A percentile compares a stretch with the other conserved stretches of the same genome.
phyloP scores from a whole-genome alignment of 2,113 vertebrate species.

The Pygoscelis antarcticus region DNA sequence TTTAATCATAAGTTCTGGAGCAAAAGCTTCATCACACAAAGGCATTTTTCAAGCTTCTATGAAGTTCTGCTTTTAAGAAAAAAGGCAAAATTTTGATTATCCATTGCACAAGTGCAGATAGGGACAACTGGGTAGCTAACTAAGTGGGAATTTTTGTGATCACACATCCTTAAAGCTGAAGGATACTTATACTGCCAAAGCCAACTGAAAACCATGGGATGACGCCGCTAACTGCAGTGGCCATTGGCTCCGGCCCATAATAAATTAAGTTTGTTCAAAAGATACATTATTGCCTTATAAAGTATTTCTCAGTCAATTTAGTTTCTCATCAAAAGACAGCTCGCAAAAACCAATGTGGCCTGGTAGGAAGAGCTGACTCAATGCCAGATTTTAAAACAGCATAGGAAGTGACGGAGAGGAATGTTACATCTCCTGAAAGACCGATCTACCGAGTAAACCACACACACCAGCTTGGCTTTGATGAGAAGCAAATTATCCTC shows the following conservation, averaged over 20 bases:
- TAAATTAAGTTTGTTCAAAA: background rate
- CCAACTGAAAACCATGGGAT: background rate
- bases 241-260: background rate
- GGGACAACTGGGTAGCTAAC: background rate
- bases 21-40: background rate
- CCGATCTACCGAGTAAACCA: accelerated
- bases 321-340: background rate
- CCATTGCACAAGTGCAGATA: background rate
- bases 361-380: background rate
- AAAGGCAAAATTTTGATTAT: background rate
- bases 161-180: background rate
- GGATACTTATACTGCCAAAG: background rate
- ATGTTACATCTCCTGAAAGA: background rate
- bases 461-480: background rate
- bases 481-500: background rate
- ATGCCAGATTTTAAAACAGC: background rate
- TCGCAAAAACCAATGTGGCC: background rate
- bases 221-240: background rate
- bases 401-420: background rate
- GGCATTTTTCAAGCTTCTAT: background rate
- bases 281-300: accelerated
- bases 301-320: background rate
- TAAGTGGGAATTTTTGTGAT: background rate
- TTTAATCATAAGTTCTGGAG: background rate
- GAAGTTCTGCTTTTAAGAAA: background rate